Conservation (phyloP, 1,140 invertebrate species). For the Metaphire vulgaris region DNA sequence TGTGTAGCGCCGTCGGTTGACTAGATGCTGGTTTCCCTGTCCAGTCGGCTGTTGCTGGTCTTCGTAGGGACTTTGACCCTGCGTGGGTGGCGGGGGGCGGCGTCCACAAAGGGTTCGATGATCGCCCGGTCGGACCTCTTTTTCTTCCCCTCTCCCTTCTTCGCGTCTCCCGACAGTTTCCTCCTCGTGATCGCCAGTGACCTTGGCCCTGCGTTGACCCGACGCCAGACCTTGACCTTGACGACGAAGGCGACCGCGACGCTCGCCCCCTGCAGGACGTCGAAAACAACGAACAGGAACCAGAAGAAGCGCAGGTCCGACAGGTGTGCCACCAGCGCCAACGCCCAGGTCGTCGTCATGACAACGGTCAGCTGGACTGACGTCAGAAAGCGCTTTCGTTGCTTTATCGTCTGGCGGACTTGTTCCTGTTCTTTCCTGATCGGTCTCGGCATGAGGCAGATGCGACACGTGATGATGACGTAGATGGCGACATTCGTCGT, state of each 20-base stretch:
- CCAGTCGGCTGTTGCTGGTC: neutral
- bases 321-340: slow-evolving; percentile 39
- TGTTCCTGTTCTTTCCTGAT: slow-evolving; percentile 1
- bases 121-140: neutral
- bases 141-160: too few species aligned
- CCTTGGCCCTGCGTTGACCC: too few species aligned
- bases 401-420: neutral
- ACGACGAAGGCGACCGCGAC: slow-evolving; percentile 35
- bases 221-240: slow-evolving; percentile 26
- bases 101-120: neutral
- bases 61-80: neutral
- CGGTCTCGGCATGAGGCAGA: slow-evolving; percentile 17
- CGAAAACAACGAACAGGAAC: slow-evolving; percentile 35
- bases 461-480: slow-evolving; percentile 50
- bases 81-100: too few species aligned
- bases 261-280: slow-evolving; percentile 36
- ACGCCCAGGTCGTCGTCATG: slow-evolving; percentile 46
- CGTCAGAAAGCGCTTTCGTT: slow-evolving; percentile 44
- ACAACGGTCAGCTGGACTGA: slow-evolving; percentile 54
- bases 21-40: neutral
- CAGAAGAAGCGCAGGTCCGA: slow-evolving; percentile 31
- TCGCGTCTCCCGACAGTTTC: too few species aligned
- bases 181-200: too few species aligned
- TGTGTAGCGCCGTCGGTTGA: too few species aligned
- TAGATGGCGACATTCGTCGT: slow-evolving; percentile 42